Conservation (phyloP, 2,797 vertebrate species). For the Euthynnus affinis region DNA sequence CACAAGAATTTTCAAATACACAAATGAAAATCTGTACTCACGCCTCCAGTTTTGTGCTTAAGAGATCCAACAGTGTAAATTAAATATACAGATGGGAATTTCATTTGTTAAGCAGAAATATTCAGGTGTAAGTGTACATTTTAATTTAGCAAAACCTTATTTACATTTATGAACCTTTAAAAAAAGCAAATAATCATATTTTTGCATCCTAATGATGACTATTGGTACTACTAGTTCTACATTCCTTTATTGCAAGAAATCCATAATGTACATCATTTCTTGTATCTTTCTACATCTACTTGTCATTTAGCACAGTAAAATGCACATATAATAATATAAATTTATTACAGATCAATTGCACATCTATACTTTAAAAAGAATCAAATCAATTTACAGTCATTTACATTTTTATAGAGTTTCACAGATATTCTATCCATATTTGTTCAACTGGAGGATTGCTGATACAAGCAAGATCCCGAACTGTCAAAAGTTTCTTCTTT, state of each 20-base stretch:
- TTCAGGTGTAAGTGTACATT: too few relatives aligned
- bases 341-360: neutral
- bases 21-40: too few relatives aligned
- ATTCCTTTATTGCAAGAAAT: neutral
- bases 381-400: neutral
- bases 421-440: conserved; percentile 32
- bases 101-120: too few relatives aligned
- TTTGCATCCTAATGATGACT: neutral
- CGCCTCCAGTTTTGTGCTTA: too few relatives aligned
- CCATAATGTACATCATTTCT: neutral
- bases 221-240: neutral
- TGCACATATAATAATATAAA: neutral
- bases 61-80: too few relatives aligned
- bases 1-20: too few relatives aligned
- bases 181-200: too few relatives aligned
- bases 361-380: conserved; percentile 2
- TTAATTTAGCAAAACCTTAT: too few relatives aligned
- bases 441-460: conserved; percentile 48
- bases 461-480: conserved; percentile 56
- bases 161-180: too few relatives aligned
- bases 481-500: conserved; percentile 69
- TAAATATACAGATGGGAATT: too few relatives aligned
- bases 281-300: neutral
- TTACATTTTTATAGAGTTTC: conserved; percentile 14
- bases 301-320: neutral